phyloP scores from a whole-genome alignment of 2,113 vertebrate species.

The Alexandromys fortis region DNA sequence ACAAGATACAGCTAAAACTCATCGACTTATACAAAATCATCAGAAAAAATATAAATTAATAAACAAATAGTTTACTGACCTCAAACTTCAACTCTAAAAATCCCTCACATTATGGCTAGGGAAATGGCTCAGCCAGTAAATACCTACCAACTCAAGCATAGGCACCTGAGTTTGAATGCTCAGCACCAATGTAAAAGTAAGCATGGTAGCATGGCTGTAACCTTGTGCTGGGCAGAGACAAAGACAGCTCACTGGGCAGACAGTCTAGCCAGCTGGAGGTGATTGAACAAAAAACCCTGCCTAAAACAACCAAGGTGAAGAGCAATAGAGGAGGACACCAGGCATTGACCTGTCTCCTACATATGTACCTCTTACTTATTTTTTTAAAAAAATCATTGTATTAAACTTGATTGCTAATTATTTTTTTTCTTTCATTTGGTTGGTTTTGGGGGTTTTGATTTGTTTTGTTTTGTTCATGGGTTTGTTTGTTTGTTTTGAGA shows the following conservation, averaged over 20 bases:
- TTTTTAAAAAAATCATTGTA: background rate
- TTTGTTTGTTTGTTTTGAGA: too few species aligned
- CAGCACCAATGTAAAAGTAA: background rate
- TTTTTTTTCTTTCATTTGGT: too few species aligned
- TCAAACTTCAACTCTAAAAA: conserved; percentile 50
- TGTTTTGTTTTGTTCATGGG: too few species aligned
- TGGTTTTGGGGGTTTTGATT: too few species aligned
- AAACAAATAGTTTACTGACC: background rate
- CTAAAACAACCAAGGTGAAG: background rate
- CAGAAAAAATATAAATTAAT: background rate
- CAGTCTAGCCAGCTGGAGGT: background rate
- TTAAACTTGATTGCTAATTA: background rate
- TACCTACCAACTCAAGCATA: background rate
- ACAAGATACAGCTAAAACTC: background rate
- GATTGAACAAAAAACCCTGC: background rate
- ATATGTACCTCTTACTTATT: background rate
- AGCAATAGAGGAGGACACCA: background rate
- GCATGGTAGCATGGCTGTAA: background rate
- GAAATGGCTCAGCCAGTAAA: background rate
- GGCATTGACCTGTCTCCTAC: background rate
- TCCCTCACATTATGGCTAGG: background rate
- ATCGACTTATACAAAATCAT: conserved; percentile 23
- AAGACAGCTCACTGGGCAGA: background rate
- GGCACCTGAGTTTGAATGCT: background rate
- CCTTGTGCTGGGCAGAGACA: background rate